Evolutionary conservation across 2,888 invertebrate species (phyloP).

Genomic region (Tuberolachnus salignus): DNA sequence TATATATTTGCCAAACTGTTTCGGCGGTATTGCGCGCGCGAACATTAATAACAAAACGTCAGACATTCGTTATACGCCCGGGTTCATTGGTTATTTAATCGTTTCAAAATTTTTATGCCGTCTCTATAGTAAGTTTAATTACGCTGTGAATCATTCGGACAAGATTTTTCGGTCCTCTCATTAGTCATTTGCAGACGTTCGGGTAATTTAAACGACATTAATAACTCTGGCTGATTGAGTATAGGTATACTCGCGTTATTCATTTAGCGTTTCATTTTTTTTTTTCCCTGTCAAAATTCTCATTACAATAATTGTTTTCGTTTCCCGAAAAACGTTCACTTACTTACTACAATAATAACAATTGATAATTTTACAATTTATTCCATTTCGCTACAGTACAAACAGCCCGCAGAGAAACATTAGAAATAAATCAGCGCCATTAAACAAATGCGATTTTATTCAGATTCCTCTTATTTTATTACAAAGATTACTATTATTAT

Average conservation of each 20-base stretch:
- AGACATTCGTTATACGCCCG: not conserved
- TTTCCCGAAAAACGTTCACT: not conserved
- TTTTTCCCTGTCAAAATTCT: conserved; percentile 32
- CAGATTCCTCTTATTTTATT: conserved; percentile 12
- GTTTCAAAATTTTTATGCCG: conserved; percentile 1
- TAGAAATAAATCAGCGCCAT: conserved; percentile 43
- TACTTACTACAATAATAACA: not conserved
- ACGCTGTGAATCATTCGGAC: conserved; percentile 19
- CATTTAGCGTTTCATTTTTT: conserved; percentile 10
- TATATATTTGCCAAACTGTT: not conserved
- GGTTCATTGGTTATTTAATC: conserved; percentile 31
- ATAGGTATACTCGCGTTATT: too few relatives aligned
- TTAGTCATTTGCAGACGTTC: conserved; percentile 1
- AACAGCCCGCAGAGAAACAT: not conserved
- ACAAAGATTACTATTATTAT: conserved; percentile 32
- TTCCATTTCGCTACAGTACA: not conserved
- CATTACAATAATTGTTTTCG: conserved; percentile 29
- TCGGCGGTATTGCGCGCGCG: not conserved
- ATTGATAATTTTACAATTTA: conserved; percentile 39
- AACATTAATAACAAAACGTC: not conserved
- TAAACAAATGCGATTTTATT: conserved; percentile 24
- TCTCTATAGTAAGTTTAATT: not conserved
- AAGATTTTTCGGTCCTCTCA: conserved; percentile 4
- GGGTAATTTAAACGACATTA: conserved; percentile 34
- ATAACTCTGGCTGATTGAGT: not conserved